phyloP scores from a whole-genome alignment of 2,113 vertebrate genomes.

The Bucco capensis region DNA sequence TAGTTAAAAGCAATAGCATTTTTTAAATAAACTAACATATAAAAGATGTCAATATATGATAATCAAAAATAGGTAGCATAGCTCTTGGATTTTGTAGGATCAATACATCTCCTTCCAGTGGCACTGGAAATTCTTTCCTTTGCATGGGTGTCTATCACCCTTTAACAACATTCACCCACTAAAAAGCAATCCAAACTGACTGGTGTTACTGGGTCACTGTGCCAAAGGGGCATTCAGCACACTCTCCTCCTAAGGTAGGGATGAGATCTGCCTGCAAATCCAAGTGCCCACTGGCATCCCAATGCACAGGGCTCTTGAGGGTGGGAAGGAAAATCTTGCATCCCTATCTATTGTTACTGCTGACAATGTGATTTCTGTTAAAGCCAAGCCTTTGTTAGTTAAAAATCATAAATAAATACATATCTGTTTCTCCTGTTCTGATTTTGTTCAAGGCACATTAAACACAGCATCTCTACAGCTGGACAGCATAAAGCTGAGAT shows the following conservation, averaged over 20 bases:
- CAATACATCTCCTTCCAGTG: background rate
- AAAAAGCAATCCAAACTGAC: background rate
- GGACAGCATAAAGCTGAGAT: background rate
- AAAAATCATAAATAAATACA: background rate
- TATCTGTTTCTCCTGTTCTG: background rate
- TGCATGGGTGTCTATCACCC: background rate
- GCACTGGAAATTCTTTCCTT: background rate
- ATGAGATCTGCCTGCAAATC: background rate
- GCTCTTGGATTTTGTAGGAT: background rate
- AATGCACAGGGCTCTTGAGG: background rate
- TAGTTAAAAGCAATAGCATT: background rate
- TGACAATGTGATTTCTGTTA: background rate
- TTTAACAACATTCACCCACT: background rate
- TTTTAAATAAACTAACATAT: background rate
- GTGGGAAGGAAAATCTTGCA: background rate
- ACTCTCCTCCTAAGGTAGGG: background rate
- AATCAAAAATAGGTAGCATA: background rate
- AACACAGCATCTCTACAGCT: background rate
- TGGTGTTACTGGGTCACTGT: background rate
- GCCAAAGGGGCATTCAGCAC: background rate
- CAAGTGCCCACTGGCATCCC: too few species aligned
- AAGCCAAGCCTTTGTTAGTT: background rate
- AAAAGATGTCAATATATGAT: background rate
- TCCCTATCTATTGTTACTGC: background rate
- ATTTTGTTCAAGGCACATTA: background rate